Evolutionary conservation across 2,113 vertebrate species (phyloP), one percentile per base, ranked within the genome.

Genomic region (Tichodroma muraria): DNA sequence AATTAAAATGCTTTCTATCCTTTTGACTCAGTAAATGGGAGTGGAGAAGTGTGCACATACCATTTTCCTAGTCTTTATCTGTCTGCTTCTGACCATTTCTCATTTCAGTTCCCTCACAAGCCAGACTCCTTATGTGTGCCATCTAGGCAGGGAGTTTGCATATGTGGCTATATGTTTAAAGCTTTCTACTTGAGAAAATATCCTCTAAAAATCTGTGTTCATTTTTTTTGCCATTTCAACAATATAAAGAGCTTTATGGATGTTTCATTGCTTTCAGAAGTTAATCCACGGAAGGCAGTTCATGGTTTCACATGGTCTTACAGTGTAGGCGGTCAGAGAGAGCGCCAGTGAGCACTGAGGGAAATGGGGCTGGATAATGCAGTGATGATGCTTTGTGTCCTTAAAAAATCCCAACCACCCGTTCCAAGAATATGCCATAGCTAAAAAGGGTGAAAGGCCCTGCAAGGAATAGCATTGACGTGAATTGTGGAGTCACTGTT

Each of bases 251-350:
- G 53, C 37, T 59, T 80, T 71, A 65, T 68, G 79, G 28, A 38
- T 54, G 23, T 59, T 57, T 54, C 33, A 25, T 22, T 80, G 81
- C 54, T 63, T 91, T 93, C 70, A 72, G 80, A 60, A 89, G 24
- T 57, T 45, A 86, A 40, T 53, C 30, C 49, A 37, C 54, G 73
- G 71, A 93, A 83, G 33, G 71, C 49, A 80, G 47, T 68, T 92
- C 35, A 21, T 3, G 1, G 12, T 76, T 92, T 66, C 78, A 79
- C 2, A 0, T 80, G 88, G 37, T 73, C 42, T 85, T 69, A 28
- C 1, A 70, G 71, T 0, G 21, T 57, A 72, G 89, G 81, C 2
- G 0, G 30, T 45, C 4, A 3, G 21, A 82, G 33, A 49, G 28
- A 2, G 3, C 86, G n/a, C 31, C 65, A 70, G 53, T 1, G 1